Evolutionary conservation across 1,140 invertebrate species (phyloP).

Genomic region (Hycleus phaleratus): DNA sequence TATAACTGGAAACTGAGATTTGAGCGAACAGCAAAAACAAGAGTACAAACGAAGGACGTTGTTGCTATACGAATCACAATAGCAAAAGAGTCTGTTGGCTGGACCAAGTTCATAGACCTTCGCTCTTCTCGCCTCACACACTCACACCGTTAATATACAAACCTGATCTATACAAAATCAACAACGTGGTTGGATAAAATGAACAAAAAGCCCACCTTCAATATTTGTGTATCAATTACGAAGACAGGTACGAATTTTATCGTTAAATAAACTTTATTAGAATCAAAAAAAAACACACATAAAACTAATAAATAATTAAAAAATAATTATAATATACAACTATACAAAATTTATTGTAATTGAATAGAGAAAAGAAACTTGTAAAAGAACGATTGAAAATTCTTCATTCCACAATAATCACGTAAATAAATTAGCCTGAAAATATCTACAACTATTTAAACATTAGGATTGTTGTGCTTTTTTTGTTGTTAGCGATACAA

Average conservation of each 20-base stretch:
- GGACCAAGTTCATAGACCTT: slow-evolving; percentile 14
- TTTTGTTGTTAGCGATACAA: slow-evolving; percentile 22
- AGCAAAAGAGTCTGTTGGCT: slow-evolving; percentile 5
- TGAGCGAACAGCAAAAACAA: neutral
- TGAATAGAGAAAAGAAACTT: neutral
- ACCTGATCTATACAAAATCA: slow-evolving; percentile 16
- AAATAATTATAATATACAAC: slow-evolving; percentile 16
- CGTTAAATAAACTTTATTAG: slow-evolving; percentile 24
- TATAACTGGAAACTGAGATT: slow-evolving; percentile 1
- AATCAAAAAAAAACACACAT: slow-evolving; percentile 18
- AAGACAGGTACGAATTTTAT: neutral
- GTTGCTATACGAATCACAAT: slow-evolving; percentile 12
- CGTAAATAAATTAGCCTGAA: slow-evolving; percentile 17
- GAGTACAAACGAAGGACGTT: slow-evolving; percentile 5
- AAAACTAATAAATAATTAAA: slow-evolving; percentile 19
- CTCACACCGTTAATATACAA: neutral
- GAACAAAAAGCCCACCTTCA: no score
- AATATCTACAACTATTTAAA: slow-evolving; percentile 20
- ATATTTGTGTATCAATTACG: no score
- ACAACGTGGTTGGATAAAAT: neutral
- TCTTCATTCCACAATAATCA: slow-evolving; percentile 7
- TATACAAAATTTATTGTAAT: slow-evolving; percentile 11
- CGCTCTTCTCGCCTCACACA: no score
- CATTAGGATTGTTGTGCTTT: slow-evolving; percentile 16
- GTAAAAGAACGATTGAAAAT: no score